Base-by-base conservation (phyloP, 2,888 invertebrate genomes). In the Lithosia quadra region DNA sequence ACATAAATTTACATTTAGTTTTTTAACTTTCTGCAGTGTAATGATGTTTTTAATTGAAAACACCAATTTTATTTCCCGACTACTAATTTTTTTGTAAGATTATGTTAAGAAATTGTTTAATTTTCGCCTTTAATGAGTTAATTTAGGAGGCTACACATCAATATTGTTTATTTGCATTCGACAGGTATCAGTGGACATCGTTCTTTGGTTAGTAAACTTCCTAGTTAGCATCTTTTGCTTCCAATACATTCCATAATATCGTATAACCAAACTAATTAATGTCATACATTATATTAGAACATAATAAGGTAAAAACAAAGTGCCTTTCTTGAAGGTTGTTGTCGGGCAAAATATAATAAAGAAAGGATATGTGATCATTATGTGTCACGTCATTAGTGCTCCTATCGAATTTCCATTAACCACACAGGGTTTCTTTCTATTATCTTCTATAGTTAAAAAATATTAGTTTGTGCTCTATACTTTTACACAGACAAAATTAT, bases 381-480 rank as follows among this genome's bases (percentile, higher is more conserved):
- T n/a, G 53, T 57, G 59, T 61, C 59, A 57, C 59, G 59, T 70
- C 68, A 71, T 67, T 67, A 64, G 7, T 55, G 55, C 21, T 15
- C 22, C 33, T 67, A 77, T 74, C 63, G 9, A 64, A 60, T 77
- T 67, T 61, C 64, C 18, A 36, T 53, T 57, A 24, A 36, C n/a
- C 53, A 55, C 7, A 53, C 13, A 49, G 11, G 24, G 43, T 61
- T 28, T 0, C 21, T n/a, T 2, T n/a, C 4, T 36, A 15, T 2
- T 36, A 22, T 36, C n/a, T 60, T 36, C 39, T 22, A 15, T 22
- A 60, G n/a, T n/a, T n/a, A 39, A 24, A 15, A 8, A 9, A 24
- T 15, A 36, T 36, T 21, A 21, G 13, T 21, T 56, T 15, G 8
- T 56, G 8, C 9, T 28, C 2, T 28, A n/a, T n/a, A n/a, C n/a